A percentile compares a stretch with the other conserved stretches of the same genome.
These are phyloP conservation scores for Rutpela maculata DNA, from an alignment of 2,888 invertebrate species.

Conservation along the genomic window DNA sequence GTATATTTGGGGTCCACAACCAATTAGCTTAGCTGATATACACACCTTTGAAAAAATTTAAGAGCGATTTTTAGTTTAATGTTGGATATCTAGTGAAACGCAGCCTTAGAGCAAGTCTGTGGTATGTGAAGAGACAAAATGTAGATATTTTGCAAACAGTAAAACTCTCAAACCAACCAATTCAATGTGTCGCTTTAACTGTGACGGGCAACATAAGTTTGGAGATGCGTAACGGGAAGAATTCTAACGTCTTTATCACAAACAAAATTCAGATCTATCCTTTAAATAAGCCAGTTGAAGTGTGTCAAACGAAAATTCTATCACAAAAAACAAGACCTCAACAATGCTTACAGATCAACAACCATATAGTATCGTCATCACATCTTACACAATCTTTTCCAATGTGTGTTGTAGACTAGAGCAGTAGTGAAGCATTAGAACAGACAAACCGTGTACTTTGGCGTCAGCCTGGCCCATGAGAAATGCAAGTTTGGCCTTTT, in stretches of 20 bases:
- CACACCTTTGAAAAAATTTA: too few species aligned
- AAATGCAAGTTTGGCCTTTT: conserved; percentile 74
- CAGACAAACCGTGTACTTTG: conserved; percentile 92
- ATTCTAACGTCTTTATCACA: too few species aligned
- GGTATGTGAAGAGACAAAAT: not conserved
- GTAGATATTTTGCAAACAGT: not conserved
- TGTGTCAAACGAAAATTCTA: conserved; percentile 7
- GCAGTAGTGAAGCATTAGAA: conserved; percentile 95
- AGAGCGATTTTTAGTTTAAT: not conserved
- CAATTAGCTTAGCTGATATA: too few species aligned
- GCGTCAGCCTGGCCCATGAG: conserved; percentile 84
- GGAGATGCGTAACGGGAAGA: too few species aligned
- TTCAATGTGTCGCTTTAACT: too few species aligned
- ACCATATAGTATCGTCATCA: not conserved
- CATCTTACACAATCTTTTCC: conserved; percentile 69
- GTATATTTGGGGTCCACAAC: too few species aligned
- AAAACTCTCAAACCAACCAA: not conserved
- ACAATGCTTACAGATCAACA: conserved; percentile 21
- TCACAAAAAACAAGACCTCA: conserved; percentile 24
- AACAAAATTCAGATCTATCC: too few species aligned
- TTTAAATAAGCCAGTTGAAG: too few species aligned
- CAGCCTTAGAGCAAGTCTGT: not conserved
- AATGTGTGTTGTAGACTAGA: conserved; percentile 90
- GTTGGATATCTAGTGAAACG: not conserved
- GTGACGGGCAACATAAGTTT: too few species aligned